phyloP scores from a whole-genome alignment of 2,797 vertebrate genomes.

The Pogoniulus pusillus region DNA sequence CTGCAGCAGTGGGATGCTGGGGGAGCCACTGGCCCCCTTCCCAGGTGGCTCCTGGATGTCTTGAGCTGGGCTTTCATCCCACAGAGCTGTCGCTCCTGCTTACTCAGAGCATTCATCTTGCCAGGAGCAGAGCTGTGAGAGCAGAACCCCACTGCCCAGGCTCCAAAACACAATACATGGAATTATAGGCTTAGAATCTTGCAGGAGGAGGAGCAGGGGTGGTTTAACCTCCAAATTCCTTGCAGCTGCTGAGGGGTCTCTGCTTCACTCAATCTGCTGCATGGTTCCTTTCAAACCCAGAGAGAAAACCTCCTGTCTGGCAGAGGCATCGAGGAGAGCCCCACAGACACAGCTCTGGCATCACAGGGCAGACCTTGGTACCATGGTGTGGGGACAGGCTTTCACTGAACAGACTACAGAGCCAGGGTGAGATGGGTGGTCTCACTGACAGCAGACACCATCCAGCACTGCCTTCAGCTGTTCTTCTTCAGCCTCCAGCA shows the following conservation, averaged over 20 bases:
- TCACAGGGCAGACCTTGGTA: not conserved
- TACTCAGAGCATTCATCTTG: not conserved
- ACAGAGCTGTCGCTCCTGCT: not conserved
- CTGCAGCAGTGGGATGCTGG: not conserved
- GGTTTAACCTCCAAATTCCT: not conserved
- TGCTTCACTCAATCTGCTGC: not conserved
- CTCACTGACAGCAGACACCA: accelerated
- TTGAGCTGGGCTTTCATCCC: not conserved
- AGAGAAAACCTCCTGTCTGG: not conserved
- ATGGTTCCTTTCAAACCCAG: not conserved
- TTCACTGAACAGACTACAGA: not conserved
- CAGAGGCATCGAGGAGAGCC: not conserved
- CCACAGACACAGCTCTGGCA: not conserved
- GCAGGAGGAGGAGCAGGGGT: not conserved
- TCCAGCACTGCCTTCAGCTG: not conserved
- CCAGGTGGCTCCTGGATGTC: not conserved
- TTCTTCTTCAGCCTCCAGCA: not conserved
- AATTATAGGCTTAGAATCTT: not conserved
- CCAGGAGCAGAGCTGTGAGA: not conserved
- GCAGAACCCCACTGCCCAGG: not conserved
- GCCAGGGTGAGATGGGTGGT: not conserved
- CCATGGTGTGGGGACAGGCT: accelerated
- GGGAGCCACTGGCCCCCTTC: not conserved
- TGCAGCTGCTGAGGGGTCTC: not conserved
- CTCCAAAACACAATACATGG: not conserved